Percentiles rank a stretch among this genome's conserved stretches.
Conservation (phyloP, 2,797 vertebrate genomes). For the Bufotes viridis region DNA sequence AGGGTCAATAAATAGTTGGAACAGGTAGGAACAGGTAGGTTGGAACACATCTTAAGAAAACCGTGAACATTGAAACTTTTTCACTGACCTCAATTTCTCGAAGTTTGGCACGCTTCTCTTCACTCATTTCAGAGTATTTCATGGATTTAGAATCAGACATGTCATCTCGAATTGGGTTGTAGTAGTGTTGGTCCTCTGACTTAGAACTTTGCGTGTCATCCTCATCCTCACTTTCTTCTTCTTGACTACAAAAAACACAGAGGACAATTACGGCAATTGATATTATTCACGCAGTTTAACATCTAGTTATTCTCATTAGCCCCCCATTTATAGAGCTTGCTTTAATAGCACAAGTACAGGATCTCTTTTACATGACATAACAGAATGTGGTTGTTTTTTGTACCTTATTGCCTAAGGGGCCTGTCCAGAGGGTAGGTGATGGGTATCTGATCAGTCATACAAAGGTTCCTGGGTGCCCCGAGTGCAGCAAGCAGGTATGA, state of each 20-base stretch:
- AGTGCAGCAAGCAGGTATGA: too few species aligned
- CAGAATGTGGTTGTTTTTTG: too few species aligned
- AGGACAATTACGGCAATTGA: not conserved
- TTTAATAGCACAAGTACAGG: not conserved
- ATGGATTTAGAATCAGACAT: constrained; percentile 83
- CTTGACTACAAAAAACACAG: constrained; percentile 77
- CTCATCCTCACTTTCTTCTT: constrained; percentile 86
- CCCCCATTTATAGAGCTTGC: not conserved
- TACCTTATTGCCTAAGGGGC: not conserved
- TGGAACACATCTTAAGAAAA: too few species aligned
- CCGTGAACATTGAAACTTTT: not conserved
- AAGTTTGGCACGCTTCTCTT: constrained; percentile 95
- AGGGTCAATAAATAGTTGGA: not conserved
- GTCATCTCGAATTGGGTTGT: constrained; percentile 89
- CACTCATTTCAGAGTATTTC: constrained; percentile 94
- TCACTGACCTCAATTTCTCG: constrained; percentile 91
- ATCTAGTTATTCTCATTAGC: not conserved
- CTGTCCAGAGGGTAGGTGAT: too few species aligned
- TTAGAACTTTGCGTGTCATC: constrained; percentile 86
- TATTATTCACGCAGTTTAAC: not conserved
- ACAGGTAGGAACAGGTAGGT: too few species aligned
- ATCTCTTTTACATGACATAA: not conserved
- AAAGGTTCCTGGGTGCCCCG: too few species aligned
- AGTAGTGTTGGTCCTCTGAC: constrained; percentile 86
- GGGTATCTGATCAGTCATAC: too few species aligned